Evolutionary conservation across 2,888 invertebrate genomes (phyloP).

Genomic region (Agrotis puta): DNA sequence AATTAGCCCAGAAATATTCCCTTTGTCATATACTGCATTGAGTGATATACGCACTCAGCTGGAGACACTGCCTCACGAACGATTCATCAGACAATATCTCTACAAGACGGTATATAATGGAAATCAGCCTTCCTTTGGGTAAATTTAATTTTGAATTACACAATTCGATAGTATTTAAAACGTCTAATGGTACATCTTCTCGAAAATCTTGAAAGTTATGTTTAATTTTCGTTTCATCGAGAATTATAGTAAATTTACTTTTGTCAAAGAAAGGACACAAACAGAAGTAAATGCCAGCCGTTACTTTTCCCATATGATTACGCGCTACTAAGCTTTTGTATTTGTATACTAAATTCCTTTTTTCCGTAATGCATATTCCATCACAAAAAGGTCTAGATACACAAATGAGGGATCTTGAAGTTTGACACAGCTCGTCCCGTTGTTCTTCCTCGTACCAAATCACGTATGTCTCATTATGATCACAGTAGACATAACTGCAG

Average conservation of each 20-base stretch:
- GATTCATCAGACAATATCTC: constrained; percentile 92
- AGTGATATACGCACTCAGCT: constrained; percentile 95
- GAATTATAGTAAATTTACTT: constrained; percentile 93
- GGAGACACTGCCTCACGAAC: constrained; percentile 94
- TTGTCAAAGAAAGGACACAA: constrained; percentile 89
- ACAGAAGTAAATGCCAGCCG: constrained; percentile 96
- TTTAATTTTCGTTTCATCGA: constrained; percentile 84
- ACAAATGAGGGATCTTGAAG: constrained; percentile 92
- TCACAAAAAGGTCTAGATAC: constrained; percentile 94
- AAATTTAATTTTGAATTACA: constrained; percentile 94
- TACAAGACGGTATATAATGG: constrained; percentile 92
- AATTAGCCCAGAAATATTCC: neutral
- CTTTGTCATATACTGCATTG: constrained; percentile 91
- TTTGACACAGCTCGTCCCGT: constrained; percentile 78
- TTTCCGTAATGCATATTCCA: constrained; percentile 96
- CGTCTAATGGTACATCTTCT: neutral
- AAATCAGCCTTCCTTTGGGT: constrained; percentile 91
- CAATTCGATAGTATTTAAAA: constrained; percentile 65
- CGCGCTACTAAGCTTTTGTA: constrained; percentile 95
- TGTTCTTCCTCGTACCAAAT: constrained; percentile 96
- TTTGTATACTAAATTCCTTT: constrained; percentile 96
- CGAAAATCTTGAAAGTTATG: constrained; percentile 11
- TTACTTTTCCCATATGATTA: constrained; percentile 95
- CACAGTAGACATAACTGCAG: constrained; percentile 94
- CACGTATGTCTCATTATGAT: constrained; percentile 93